These are phyloP conservation scores for Sebastes paucispinis DNA, from an alignment of 2,797 vertebrate species.

Conservation along the genomic window DNA sequence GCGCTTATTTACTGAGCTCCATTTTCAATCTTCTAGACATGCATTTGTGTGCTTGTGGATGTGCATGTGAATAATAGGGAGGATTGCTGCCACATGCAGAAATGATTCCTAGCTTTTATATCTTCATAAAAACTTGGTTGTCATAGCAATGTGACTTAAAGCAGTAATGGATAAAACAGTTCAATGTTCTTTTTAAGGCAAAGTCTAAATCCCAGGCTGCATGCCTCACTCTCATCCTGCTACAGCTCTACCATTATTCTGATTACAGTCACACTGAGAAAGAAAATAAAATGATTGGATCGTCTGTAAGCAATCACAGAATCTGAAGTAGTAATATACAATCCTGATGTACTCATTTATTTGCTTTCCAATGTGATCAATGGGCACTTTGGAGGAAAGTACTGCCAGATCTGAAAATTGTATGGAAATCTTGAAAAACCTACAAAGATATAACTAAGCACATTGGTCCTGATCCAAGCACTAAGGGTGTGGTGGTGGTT, in stretches of 20 bases:
- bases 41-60: neutral
- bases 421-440: neutral
- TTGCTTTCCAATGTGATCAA: neutral
- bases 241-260: neutral
- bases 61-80: neutral
- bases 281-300: neutral
- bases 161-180: conserved; percentile 48
- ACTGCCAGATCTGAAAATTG: neutral
- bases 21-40: neutral
- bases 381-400: neutral
- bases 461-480: conserved; percentile 8
- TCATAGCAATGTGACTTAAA: conserved; percentile 6
- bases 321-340: neutral
- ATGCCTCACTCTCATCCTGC: neutral
- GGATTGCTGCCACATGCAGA: conserved; percentile 7
- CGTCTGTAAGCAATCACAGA: neutral
- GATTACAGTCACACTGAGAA: neutral
- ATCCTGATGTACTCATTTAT: neutral
- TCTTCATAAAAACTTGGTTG: conserved; percentile 21
- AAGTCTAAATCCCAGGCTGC: conserved; percentile 15
- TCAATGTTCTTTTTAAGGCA: conserved; percentile 5
- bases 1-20: conserved; percentile 3
- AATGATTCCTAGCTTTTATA: neutral
- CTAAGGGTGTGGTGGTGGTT: conserved; percentile 47
- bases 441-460: neutral